A percentile compares a stretch with the other conserved stretches of the same genome.
phyloP scores from a whole-genome alignment of 1,140 invertebrate genomes.

The Drosophila willistoni region DNA sequence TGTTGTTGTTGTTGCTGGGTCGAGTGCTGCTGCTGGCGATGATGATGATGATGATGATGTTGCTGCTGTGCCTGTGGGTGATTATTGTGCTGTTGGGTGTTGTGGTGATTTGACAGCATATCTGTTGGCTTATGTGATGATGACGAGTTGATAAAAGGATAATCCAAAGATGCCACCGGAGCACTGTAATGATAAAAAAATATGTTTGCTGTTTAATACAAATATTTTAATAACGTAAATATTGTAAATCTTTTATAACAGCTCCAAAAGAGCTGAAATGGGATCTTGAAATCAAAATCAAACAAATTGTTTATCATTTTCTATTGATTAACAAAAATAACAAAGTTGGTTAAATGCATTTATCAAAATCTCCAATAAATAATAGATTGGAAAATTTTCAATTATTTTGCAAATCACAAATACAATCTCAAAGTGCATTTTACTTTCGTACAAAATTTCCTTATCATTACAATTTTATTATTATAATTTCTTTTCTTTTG shows the following conservation, averaged over 20 bases:
- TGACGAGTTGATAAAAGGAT: conserved; percentile 73
- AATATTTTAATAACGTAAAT: too few relatives aligned
- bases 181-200: conserved; percentile 22
- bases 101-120: conserved; percentile 20
- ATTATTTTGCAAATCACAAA: neutral
- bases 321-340: too few relatives aligned
- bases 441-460: conserved; percentile 8
- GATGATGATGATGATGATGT: conserved; percentile 35
- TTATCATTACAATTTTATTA: conserved; percentile 17
- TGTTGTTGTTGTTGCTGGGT: conserved; percentile 16
- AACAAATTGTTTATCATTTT: too few relatives aligned
- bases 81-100: conserved; percentile 81
- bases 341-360: too few relatives aligned
- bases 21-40: conserved; percentile 39
- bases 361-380: too few relatives aligned
- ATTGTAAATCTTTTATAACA: too few relatives aligned
- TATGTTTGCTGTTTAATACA: too few relatives aligned
- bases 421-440: neutral
- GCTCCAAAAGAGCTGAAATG: too few relatives aligned
- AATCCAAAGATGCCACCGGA: conserved; percentile 66
- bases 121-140: conserved; percentile 9
- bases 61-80: conserved; percentile 29
- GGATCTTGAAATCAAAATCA: too few relatives aligned
- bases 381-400: neutral
- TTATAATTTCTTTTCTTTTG: conserved; percentile 6